Evolutionary conservation across 2,888 invertebrate genomes (phyloP), one percentile per base, ranked within the genome.

Genomic region (Trimorus sp.): DNA sequence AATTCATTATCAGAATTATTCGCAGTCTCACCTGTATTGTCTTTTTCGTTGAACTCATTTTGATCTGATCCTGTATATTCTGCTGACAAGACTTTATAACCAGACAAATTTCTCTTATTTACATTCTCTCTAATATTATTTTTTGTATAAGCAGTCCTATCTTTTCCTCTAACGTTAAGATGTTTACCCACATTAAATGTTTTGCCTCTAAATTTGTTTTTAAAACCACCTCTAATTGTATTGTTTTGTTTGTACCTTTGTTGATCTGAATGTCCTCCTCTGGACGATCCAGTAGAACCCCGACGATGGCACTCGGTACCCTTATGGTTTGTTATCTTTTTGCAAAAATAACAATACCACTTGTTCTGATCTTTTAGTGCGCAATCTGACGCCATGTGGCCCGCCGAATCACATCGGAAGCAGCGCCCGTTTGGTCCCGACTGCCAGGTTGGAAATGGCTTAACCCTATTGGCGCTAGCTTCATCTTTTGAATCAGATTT

Each of bases 401-500:
- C 45, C 45, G 12, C 11, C 12, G 9, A 11, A 12, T 12, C 16
- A 8, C 37, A 42, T 26, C 58, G 1, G n/a, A 11, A 37, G n/a
- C 58, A 58, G 12, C n/a, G 15, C 12, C 11, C 15, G 69, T 76
- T 14, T 81, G 45, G 5, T 36, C 69, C 38, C 37, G 26, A 1
- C 26, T 26, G 26, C 26, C 26, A 26, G 4, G 26, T 3, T 26
- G 26, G 26, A 26, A 26, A 26, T 26, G 26, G 26, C 26, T 26
- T 26, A 26, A 4, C 26, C 26, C 26, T 26, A 26, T 26, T 26
- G 26, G 26, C 26, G 4, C 26, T 26, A 26, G 26, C 26, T 26
- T 26, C 76, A 15, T 8, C 16, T n/a, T 76, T 63, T 6, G 69
- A 59, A 48, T 58, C 59, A 1, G 16, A 51, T 51, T 60, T 59